Evolutionary conservation across 1,140 invertebrate species (phyloP).

Genomic region (Trialeurodes vaporariorum): DNA sequence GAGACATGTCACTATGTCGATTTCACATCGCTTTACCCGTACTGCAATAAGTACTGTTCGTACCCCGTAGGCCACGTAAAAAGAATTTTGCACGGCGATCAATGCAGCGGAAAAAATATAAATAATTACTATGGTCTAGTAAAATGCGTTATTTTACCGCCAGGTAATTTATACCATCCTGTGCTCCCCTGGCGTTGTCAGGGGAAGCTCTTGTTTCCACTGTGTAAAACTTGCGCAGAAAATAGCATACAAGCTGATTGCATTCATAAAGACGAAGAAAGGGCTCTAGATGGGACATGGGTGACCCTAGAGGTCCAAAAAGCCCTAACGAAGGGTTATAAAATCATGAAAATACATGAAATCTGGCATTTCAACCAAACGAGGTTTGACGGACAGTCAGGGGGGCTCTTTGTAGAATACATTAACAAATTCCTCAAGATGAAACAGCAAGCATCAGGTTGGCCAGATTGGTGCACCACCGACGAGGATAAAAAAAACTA

Average conservation of each 20-base stretch:
- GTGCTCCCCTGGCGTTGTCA: conserved; percentile 26
- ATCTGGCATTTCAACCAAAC: conserved; percentile 21
- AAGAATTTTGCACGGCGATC: not conserved
- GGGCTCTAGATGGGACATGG: conserved; percentile 32
- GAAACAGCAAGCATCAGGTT: conserved; percentile 29
- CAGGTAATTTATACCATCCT: conserved; percentile 28
- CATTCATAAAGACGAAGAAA: conserved; percentile 27
- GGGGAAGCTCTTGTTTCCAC: conserved; percentile 28
- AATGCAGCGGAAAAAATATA: not conserved
- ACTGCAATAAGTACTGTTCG: not conserved
- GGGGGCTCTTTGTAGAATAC: conserved; percentile 26
- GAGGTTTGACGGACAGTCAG: conserved; percentile 11
- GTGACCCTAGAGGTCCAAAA: conserved; percentile 30
- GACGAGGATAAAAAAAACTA: conserved; percentile 27
- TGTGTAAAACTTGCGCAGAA: conserved; percentile 26
- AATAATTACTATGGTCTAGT: conserved; percentile 16
- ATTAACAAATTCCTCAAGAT: conserved; percentile 30
- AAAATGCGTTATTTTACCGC: conserved; percentile 29
- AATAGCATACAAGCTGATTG: conserved; percentile 14
- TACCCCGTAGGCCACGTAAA: conserved; percentile 3
- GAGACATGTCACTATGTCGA: not conserved
- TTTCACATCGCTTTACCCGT: conserved; percentile 2
- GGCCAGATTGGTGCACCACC: conserved; percentile 24
- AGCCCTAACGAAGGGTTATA: conserved; percentile 30
- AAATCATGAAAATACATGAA: conserved; percentile 27